Percentiles rank a stretch among this genome's conserved stretches.
These are phyloP conservation scores for Metalampra italica DNA, from an alignment of 2,888 invertebrate genomes.

Conservation along the genomic window DNA sequence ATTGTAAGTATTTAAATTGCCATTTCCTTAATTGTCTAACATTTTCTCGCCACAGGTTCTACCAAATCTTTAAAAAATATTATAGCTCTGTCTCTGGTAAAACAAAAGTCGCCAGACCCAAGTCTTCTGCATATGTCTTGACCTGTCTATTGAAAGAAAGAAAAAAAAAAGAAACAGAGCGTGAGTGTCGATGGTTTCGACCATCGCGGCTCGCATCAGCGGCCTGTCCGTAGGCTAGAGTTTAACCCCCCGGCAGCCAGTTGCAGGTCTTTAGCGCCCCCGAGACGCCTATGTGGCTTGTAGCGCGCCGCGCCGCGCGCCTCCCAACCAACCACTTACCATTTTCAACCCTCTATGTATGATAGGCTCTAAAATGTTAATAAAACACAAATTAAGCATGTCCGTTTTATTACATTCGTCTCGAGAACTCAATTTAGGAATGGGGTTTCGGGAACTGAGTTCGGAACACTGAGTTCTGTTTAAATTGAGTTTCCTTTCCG, in stretches of 20 bases:
- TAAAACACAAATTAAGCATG: no score
- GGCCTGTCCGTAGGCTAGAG: conserved; percentile 65
- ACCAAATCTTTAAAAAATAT: conserved; percentile 34
- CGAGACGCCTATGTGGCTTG: conserved; percentile 59
- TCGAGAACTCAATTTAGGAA: no score
- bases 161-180: conserved; percentile 13
- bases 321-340: conserved; percentile 34
- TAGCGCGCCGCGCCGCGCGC: conserved; percentile 51
- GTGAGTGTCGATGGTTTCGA: conserved; percentile 39
- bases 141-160: neutral
- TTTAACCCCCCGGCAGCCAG: conserved; percentile 77
- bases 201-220: conserved; percentile 51
- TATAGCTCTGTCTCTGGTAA: conserved; percentile 39
- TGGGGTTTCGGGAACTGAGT: no score
- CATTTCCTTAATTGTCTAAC: conserved; percentile 26
- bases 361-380: no score
- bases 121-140: conserved; percentile 21
- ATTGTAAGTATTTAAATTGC: neutral
- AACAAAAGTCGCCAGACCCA: conserved; percentile 31
- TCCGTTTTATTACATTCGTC: no score
- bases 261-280: conserved; percentile 72
- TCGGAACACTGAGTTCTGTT: no score
- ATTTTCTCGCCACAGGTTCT: conserved; percentile 65
- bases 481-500: no score
- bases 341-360: conserved; percentile 19